Base-by-base conservation (phyloP, 2,888 invertebrate species). In the Drosophila gaucha region DNA sequence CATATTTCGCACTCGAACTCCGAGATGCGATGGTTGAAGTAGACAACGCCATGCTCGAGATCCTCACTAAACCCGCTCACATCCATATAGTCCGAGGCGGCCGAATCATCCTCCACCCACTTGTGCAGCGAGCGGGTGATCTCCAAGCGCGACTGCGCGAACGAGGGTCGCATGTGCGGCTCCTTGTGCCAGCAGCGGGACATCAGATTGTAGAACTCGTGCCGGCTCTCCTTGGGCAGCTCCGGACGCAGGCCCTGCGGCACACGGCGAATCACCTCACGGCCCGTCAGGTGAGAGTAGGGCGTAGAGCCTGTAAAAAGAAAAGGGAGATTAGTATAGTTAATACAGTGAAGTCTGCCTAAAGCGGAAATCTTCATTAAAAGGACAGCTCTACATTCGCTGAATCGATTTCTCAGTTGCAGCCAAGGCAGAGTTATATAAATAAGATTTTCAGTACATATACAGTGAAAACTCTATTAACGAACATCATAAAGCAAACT, bases 251-350 rank as follows among this genome's bases (percentile, higher is more conserved):
- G 94, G 22, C 96, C 97, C 78, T 95, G 95, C 20, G 96, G 94
- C 46, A 97, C 96, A 33, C 95, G 94, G 8, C 96, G 93, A 90
- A 96, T 94, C n/a, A 97, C 96, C 89, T 96, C 96, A 9, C 96
- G 94, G 0, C 96, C 96, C 1, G 96, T 95, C 94, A 97, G 94
- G 63, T 95, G 95, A n/a, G 96, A 95, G 91, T 97, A 97, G 3
- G 97, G 97, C 88, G 96, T 96, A 49, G 96, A 96, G 57, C 97
- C 97, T 96, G n/a, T n/a, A n/a, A n/a, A 0, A 31, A 6, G 56
- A 20, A 24, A 0, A 30, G 20, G 6, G 6, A 0, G 6, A 1
- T 58, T 12, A 62, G 30, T 20, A 54, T 12, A 14, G 2, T 16
- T 14, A 12, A 6, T 0, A n/a, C n/a, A n/a, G n/a, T n/a, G n/a